phyloP scores from a whole-genome alignment of 2,113 vertebrate species.

The Osmerus eperlanus region DNA sequence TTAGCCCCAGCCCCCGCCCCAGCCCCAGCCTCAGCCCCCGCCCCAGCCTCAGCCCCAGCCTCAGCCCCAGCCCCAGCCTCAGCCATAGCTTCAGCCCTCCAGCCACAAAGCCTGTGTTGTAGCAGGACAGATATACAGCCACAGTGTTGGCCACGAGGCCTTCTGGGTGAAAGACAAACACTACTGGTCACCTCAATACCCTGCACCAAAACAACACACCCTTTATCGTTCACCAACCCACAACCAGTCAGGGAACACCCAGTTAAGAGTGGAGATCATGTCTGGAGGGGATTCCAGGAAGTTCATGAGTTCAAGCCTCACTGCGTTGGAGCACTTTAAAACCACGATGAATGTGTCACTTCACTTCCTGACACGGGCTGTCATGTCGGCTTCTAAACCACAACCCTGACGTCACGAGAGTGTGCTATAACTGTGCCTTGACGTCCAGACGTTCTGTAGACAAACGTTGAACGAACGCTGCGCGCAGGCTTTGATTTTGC shows the following conservation, averaged over 20 bases:
- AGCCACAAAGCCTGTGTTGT: slow-evolving; percentile 48
- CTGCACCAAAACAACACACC: not conserved
- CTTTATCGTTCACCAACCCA: too few relatives aligned
- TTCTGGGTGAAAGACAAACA: slow-evolving; percentile 17
- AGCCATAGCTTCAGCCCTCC: slow-evolving; percentile 44
- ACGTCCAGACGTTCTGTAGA: slow-evolving; percentile 1
- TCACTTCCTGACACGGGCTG: not conserved
- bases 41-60: not conserved
- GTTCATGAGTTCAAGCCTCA: too few relatives aligned
- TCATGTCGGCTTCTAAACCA: slow-evolving; percentile 54
- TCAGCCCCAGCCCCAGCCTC: too few relatives aligned
- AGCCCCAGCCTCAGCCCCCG: too few relatives aligned
- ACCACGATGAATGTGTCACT: not conserved
- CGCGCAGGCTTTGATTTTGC: slow-evolving; percentile 39
- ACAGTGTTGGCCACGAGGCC: slow-evolving; percentile 50
- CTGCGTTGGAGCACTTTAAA: too few relatives aligned
- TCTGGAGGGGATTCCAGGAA: too few relatives aligned
- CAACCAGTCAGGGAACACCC: too few relatives aligned
- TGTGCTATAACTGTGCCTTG: not conserved
- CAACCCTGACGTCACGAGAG: slow-evolving; percentile 50
- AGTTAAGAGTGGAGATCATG: too few relatives aligned
- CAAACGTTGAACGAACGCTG: not conserved
- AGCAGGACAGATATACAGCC: slow-evolving; percentile 66
- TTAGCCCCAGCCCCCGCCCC: too few relatives aligned
- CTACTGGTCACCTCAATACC: not conserved